Percentiles rank a stretch among this genome's conserved stretches.
Evolutionary conservation across 2,797 vertebrate species (phyloP).

Genomic region (Gila robusta): DNA sequence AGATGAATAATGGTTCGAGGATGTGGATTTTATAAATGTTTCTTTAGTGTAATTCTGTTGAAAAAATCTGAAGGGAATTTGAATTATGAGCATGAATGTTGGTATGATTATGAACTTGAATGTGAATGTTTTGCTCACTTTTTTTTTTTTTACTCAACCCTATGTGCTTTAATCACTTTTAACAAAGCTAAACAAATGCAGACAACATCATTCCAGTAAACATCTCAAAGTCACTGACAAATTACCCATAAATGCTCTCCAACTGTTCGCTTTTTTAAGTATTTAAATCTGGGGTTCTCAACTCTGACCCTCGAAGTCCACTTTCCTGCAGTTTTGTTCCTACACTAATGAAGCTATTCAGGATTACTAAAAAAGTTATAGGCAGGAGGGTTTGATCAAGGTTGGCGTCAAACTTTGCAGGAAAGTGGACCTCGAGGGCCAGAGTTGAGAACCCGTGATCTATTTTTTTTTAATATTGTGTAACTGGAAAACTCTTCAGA

Average conservation of each 20-base stretch:
- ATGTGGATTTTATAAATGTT: conserved; percentile 12
- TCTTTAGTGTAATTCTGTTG: conserved; percentile 4
- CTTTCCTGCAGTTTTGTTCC: not conserved
- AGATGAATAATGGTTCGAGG: not conserved
- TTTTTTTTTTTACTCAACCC: conserved; percentile 1
- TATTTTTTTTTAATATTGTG: not conserved
- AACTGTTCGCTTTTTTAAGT: not conserved
- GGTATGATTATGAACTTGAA: conserved; percentile 31
- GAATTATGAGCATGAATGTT: conserved; percentile 26
- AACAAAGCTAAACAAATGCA: not conserved
- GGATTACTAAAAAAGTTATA: not conserved
- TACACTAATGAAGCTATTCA: not conserved
- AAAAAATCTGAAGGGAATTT: not conserved
- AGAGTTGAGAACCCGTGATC: not conserved
- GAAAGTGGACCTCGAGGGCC: not conserved
- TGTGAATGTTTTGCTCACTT: not conserved
- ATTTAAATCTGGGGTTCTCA: not conserved
- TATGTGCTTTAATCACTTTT: conserved; percentile 25
- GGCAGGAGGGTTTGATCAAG: not conserved
- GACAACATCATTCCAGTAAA: not conserved
- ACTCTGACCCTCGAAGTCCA: not conserved
- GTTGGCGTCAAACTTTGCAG: not conserved
- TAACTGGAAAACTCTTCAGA: not conserved
- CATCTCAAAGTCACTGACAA: not conserved
- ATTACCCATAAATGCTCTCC: not conserved